Base-by-base conservation (phyloP, 2,888 invertebrate species). In the Rutpela maculata region DNA sequence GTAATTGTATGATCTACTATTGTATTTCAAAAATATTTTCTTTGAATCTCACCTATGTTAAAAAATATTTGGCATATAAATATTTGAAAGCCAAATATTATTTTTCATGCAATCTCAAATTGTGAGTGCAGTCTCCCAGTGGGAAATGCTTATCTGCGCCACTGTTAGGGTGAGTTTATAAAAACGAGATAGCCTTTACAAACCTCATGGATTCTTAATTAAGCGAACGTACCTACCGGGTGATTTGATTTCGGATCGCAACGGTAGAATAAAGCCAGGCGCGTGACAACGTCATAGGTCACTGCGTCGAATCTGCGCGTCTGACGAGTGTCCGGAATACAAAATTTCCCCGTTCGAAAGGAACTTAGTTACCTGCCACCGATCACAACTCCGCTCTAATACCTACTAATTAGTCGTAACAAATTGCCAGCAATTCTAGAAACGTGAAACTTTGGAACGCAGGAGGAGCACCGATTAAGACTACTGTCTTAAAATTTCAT, bases 271-370 rank as follows among this genome's bases (percentile, higher is more conserved):
- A 85, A 85, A 86, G 84, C 84, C 76, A 69, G 79, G 84, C 80
- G 76, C 86, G 86, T 86, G 87, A 86, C 85, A 80, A 81, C 77
- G 85, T 86, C 86, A 86, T 86, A 86, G 87, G 87, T 87, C 87
- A 87, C 86, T 85, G 86, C 85, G 81, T 86, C 84, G 84, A 83
- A 85, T 84, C 84, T 85, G 83, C 74, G 76, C 83, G 76, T 82
- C 76, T 80, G 76, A 74, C 75, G 79, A 75, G 81, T 79, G 80
- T 78, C 74, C 84, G 73, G 86, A 86, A 86, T 86, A 86, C 86
- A 80, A 86, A 86, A 84, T 84, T 77, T 77, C 78, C 59, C 80
- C 62, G 75, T 78, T 81, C 77, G 70, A 82, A 78, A 75, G 74
- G 78, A 81, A 81, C 80, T 79, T 80, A 79, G 80, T 81, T 82